These are phyloP conservation scores for Sebastes variabilis DNA, from an alignment of 2,797 vertebrate species.

Conservation along the genomic window DNA sequence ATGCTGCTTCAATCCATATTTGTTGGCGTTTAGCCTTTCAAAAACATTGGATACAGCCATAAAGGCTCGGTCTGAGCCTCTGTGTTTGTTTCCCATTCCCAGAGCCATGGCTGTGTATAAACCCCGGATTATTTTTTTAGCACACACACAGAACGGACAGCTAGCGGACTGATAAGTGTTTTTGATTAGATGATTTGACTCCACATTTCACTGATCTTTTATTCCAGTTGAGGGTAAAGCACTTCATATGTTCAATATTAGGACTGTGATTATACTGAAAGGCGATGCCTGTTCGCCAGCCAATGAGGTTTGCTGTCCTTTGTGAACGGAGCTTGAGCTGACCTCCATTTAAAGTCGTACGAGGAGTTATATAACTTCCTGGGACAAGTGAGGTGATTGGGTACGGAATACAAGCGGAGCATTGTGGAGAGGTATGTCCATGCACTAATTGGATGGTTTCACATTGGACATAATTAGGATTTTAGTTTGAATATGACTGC, in stretches of 20 bases:
- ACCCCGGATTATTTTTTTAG: background rate
- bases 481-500: background rate
- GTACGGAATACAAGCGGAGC: background rate
- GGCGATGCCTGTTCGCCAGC: background rate
- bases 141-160: background rate
- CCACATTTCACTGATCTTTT: background rate
- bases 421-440: background rate
- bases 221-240: background rate
- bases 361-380: background rate
- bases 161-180: background rate
- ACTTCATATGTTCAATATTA: background rate
- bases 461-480: background rate
- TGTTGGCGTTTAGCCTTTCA: too few relatives aligned
- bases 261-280: background rate
- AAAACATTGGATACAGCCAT: too few relatives aligned
- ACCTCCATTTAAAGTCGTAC: background rate
- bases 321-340: background rate
- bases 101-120: background rate
- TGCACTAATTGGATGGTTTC: conserved; percentile 2
- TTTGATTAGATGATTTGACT: background rate
- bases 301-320: background rate
- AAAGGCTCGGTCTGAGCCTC: too few relatives aligned
- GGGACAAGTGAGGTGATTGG: background rate
- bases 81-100: background rate
- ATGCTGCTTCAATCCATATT: background rate